Evolutionary conservation across 2,113 vertebrate genomes (phyloP), one percentile per base, ranked within the genome.

Genomic region (Coreoperca whiteheadi): DNA sequence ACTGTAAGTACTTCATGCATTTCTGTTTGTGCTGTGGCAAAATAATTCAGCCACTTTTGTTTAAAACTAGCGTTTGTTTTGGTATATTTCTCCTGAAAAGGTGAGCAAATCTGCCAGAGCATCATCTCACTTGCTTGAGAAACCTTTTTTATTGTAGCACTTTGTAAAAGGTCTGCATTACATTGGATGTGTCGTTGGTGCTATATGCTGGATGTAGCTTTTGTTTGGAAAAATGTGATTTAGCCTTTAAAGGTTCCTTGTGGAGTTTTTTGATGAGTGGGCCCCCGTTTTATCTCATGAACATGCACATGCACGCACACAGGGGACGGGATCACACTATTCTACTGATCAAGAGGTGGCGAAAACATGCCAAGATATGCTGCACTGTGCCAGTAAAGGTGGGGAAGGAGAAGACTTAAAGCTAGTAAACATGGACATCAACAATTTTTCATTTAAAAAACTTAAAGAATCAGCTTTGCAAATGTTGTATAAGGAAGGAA

Each of bases 1-100:
- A 78, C 81, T 91, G 95, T 95, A 56, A 95, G 95, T 94, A 81
- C 71, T 54, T 32, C 6, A 60, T 78, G 12, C 43, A 28, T 72
- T 46, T 65, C 12, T 3, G 39, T 30, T 25, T 79, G 32, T 48
- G n/a, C 57, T 21, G 18, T 25, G 6, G 14, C 21, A 20, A 46
- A 57, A 23, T 21, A 43, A 48, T 46, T 76, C 37, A 54, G 56
- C 15, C 48, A 21, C 39, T 48, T 20, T 10, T 65, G 6, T 68
- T 56, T 59, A 28, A 57, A 61, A 34, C 11, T 5, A 48, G 0
- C 23, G 21, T 39, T 66, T 23, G 30, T n/a, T 68, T 48, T 4
- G 32, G 4, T 23, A 20, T 72, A 39, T 51, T 46, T 4, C 23
- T 34, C 4, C 28, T 28, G 34, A 37, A 54, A 56, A 65, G 30